Evolutionary conservation across 2,888 invertebrate genomes (phyloP).

Genomic region (Dryomyza anilis): DNA sequence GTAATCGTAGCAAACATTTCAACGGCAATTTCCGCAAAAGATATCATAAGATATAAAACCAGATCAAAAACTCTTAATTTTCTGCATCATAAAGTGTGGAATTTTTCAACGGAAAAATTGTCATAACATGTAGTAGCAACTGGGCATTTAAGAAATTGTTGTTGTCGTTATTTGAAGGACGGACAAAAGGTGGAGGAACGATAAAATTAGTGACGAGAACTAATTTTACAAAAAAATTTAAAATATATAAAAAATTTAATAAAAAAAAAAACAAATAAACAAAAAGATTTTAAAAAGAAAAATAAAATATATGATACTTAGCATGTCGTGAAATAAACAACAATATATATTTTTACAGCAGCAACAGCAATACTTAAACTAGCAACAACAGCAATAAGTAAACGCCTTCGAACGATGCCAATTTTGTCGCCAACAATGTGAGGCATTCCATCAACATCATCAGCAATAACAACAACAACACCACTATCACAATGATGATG

Average conservation of each 20-base stretch:
- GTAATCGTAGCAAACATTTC: not conserved
- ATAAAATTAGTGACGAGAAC: not conserved
- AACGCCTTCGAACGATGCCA: no score
- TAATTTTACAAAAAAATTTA: not conserved
- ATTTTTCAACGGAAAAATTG: slow-evolving; percentile 13
- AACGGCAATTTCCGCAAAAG: slow-evolving; percentile 10
- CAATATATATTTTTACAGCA: no score
- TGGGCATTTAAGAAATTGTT: no score
- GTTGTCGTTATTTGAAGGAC: no score
- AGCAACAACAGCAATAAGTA: no score
- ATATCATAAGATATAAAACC: slow-evolving; percentile 34
- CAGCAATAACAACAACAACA: no score
- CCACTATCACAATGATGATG: no score
- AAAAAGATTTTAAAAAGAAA: no score
- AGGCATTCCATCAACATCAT: slow-evolving; percentile 7
- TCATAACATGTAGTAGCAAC: not conserved
- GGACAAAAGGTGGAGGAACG: not conserved
- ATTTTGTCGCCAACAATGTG: slow-evolving; percentile 15
- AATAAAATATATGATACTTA: not conserved
- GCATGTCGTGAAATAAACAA: not conserved
- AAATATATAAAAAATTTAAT: not conserved
- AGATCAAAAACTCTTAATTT: slow-evolving; percentile 3
- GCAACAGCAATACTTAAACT: no score
- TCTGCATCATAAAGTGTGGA: slow-evolving; percentile 2
- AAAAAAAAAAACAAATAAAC: no score